Percentiles rank a stretch among this genome's conserved stretches.
Evolutionary conservation across 2,113 vertebrate genomes (phyloP).

Genomic region (Pterocles burchelli): DNA sequence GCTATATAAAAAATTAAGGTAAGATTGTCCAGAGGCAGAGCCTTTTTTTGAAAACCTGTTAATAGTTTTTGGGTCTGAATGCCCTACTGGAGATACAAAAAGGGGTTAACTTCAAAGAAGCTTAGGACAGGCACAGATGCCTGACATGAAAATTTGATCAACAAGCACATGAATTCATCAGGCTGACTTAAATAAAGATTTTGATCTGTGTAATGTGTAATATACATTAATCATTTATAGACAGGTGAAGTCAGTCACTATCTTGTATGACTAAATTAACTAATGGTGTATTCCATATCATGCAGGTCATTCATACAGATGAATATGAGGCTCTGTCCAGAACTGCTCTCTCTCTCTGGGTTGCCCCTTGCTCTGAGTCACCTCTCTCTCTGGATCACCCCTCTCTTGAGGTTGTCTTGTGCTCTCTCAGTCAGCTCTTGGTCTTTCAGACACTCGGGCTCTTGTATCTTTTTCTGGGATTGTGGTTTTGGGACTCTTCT

Average conservation of each 20-base stretch:
- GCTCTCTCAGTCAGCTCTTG: too few relatives aligned
- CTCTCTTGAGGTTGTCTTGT: too few relatives aligned
- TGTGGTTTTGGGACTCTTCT: too few relatives aligned
- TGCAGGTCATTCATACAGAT: too few relatives aligned
- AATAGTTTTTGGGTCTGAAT: neutral
- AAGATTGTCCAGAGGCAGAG: neutral
- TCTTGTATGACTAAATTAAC: neutral
- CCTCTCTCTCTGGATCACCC: too few relatives aligned
- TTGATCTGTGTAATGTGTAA: neutral
- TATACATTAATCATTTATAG: neutral
- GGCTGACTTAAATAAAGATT: neutral
- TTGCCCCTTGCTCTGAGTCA: too few relatives aligned
- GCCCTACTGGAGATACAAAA: neutral
- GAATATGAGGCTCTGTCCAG: too few relatives aligned
- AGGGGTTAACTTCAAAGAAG: neutral
- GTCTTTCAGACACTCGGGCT: too few relatives aligned
- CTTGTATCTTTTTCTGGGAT: too few relatives aligned
- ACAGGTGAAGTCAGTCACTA: neutral
- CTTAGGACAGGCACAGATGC: rapidly evolving
- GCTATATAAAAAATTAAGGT: neutral
- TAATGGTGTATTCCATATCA: too few relatives aligned
- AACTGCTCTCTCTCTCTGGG: too few relatives aligned
- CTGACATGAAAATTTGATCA: neutral
- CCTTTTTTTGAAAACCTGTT: neutral
- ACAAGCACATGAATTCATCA: neutral